Conservation (phyloP, 1,140 invertebrate species). For the Apolygus lucorum region DNA sequence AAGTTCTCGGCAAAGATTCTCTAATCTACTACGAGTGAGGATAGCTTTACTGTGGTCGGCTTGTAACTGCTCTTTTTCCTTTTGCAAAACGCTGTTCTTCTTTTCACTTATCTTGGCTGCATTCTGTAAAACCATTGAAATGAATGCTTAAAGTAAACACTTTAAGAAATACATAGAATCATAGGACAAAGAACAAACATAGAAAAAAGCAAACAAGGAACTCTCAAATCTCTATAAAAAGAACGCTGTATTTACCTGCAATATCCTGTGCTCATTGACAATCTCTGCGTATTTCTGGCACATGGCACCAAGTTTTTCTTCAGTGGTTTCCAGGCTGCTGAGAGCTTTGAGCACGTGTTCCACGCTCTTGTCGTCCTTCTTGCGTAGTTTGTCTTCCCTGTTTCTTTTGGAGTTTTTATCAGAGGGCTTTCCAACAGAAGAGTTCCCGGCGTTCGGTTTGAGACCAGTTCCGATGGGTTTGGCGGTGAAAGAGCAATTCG, state of each 20-base stretch:
- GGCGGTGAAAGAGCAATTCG: background rate
- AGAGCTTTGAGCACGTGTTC: conserved; percentile 65
- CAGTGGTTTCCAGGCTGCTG: conserved; percentile 52
- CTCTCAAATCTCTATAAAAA: background rate
- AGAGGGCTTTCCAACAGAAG: background rate
- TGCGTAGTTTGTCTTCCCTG: conserved; percentile 37
- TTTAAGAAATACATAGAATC: background rate
- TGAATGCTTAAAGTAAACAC: background rate
- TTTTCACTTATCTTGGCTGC: conserved; percentile 56
- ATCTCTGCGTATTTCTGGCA: conserved; percentile 70
- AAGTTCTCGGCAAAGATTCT: conserved; percentile 78
- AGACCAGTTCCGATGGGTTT: background rate
- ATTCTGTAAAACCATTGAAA: conserved; percentile 31
- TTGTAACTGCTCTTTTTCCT: conserved; percentile 76
- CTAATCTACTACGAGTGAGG: conserved; percentile 68
- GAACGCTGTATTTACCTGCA: conserved; percentile 45
- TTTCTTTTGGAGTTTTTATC: conserved; percentile 16
- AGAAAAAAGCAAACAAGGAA: background rate
- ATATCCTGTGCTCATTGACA: conserved; percentile 62
- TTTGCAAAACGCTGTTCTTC: conserved; percentile 48
- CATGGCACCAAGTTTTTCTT: conserved; percentile 65
- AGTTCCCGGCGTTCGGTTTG: background rate
- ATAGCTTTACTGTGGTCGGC: conserved; percentile 74
- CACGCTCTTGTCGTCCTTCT: conserved; percentile 50
- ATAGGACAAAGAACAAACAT: background rate